Percentiles rank a stretch among this genome's conserved stretches.
phyloP scores from a whole-genome alignment of 2,113 vertebrate genomes.

The Rallus limicola region DNA sequence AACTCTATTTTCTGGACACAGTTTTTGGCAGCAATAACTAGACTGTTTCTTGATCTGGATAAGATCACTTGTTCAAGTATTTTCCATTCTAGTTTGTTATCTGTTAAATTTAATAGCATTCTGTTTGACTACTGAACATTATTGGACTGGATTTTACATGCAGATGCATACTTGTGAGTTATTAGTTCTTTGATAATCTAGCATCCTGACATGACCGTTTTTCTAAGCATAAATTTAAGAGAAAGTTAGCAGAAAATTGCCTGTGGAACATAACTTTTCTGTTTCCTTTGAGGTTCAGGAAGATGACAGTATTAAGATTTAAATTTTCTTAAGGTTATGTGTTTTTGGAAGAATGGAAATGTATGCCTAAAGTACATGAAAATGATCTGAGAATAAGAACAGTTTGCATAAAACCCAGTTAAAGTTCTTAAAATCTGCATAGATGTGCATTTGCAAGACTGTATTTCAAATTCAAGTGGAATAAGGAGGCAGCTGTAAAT shows the following conservation, averaged over 20 bases:
- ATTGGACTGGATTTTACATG: background rate
- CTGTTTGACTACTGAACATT: background rate
- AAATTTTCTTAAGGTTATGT: background rate
- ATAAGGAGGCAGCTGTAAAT: background rate
- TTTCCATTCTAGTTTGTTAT: background rate
- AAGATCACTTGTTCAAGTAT: background rate
- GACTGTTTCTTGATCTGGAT: background rate
- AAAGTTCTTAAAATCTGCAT: background rate
- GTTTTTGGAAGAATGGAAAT: background rate
- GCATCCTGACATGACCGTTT: background rate
- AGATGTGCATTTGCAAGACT: background rate
- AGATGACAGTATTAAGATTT: background rate
- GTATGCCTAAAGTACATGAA: background rate
- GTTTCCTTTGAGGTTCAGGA: background rate
- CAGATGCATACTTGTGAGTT: background rate
- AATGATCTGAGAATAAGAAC: background rate
- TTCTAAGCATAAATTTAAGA: background rate
- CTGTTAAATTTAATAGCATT: background rate
- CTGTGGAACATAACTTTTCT: background rate
- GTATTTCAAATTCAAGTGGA: background rate
- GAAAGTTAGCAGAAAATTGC: background rate
- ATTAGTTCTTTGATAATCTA: background rate
- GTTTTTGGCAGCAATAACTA: background rate
- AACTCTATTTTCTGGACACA: background rate
- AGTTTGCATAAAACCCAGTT: background rate